Base-by-base conservation (phyloP, 2,888 invertebrate species). In the Lacanobia oleracea region DNA sequence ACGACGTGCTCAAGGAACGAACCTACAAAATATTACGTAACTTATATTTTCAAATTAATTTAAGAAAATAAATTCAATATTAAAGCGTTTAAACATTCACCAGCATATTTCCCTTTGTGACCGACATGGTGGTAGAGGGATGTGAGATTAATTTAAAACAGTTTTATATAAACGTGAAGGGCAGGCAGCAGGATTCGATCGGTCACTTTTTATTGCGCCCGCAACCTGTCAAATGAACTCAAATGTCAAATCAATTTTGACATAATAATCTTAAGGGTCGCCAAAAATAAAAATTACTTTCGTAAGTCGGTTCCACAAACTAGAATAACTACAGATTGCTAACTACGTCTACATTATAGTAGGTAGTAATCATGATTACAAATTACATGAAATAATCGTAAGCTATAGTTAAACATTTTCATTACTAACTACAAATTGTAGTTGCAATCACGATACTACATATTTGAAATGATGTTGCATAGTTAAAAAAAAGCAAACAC, bases 1-100 rank as follows among this genome's bases (percentile, higher is more conserved):
- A 91, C 59, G 96, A 95, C 27, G 95, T 92, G 93, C 97, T 97
- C 88, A 97, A 89, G 57, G 94, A 95, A 72, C 97, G 96, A 75
- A 96, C 95, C 97, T 97, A 86, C 62, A 93, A 88, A 92, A 89
- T 82, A 92, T 95, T 94, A 95, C 94, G 94, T 95, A 90, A 90
- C 84, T 68, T 84, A 74, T 10, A 73, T 69, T 16, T 27, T 72
- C 40, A 67, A 72, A 50, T 72, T 72, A 8, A 74, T 43, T 62
- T 48, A 59, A 59, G 68, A 69, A 68, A 63, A 72, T 37, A 37
- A 23, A 54, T 61, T 48, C 16, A 48, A 60, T 12, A 37, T 23
- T 43, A 66, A 7, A 67, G 10, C 10, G 33, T 16, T 71, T 61
- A 60, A 64, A 82, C 73, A 87, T 82, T 92, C 90, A 95, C 95